Evolutionary conservation across 2,797 vertebrate species (phyloP), one percentile per base, ranked within the genome.

Genomic region (Potorous gilbertii): DNA sequence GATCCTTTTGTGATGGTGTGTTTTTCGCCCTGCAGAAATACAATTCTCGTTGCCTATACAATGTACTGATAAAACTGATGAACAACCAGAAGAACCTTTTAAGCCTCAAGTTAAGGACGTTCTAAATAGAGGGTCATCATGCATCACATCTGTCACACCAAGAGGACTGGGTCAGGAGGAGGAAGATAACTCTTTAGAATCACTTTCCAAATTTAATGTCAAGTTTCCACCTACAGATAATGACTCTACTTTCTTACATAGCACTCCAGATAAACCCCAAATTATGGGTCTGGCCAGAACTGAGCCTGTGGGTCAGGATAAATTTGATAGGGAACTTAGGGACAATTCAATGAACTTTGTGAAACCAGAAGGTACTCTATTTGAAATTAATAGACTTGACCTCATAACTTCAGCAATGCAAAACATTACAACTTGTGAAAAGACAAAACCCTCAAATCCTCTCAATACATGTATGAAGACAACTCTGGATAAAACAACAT

Each of bases 21-120:
- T 87, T 98, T 97, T 98, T 94, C 91, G 59, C 62, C 97, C 97
- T 97, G 96, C 99, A 99, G 99, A 99, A 98, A 99, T 99, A 98
- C 99, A 99, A 98, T 99, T 99, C 98, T 99, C 99, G 98, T 99
- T 99, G 99, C 99, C 99, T 81, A 99, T 99, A 98, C 99, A 99
- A 98, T 99, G 99, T 98, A 99, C 99, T 1, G 99, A 99, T 98
- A 99, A 99, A 98, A 99, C 99, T 90, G 99, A 99, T 74, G 99
- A 99, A 98, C 99, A 99, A 46, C 98, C 98, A 95, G 99, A 99
- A 98, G 98, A 98, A 92, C 98, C 99, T 96, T 99, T 99, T 97
- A 98, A 99, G 96, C 98, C 99, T 91, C 98, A 99, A 96, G 98
- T 99, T 97, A 99, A 99, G 98, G 97, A 98, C 93, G 98, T 99